These are phyloP conservation scores for Callosobruchus maculatus DNA, from an alignment of 2,888 invertebrate genomes.

Conservation along the genomic window DNA sequence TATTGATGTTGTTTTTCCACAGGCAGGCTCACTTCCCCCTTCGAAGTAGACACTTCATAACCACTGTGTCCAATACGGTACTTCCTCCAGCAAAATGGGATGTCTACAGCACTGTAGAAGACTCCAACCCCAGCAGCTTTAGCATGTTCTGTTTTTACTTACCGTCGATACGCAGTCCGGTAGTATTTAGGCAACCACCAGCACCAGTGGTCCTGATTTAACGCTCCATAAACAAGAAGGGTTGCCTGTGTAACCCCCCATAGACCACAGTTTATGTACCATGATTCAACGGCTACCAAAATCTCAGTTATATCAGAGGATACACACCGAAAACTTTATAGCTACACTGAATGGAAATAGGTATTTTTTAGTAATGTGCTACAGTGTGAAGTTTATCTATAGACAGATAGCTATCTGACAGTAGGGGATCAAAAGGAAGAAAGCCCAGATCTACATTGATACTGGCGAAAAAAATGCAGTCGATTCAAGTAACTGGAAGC, in stretches of 20 bases:
- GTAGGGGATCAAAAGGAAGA: too few relatives aligned
- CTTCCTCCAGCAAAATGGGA: background rate
- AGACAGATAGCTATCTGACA: too few relatives aligned
- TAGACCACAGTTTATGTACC: background rate
- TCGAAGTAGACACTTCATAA: background rate
- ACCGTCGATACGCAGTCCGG: background rate
- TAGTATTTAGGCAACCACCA: constrained; percentile 24
- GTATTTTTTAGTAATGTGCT: too few relatives aligned
- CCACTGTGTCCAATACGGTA: too few relatives aligned
- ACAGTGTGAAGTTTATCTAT: too few relatives aligned
- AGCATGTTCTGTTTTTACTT: background rate
- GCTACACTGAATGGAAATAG: too few relatives aligned
- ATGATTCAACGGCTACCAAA: background rate
- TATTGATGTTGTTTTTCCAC: too few relatives aligned
- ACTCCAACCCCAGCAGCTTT: background rate
- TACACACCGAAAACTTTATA: too few relatives aligned
- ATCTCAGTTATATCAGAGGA: too few relatives aligned
- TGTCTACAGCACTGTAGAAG: background rate
- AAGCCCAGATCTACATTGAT: too few relatives aligned
- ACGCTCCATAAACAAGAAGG: constrained; percentile 21
- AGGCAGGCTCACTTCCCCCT: background rate
- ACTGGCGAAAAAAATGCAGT: too few relatives aligned
- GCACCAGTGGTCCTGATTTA: constrained; percentile 26
- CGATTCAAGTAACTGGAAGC: too few relatives aligned
- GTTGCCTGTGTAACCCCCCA: background rate